phyloP scores from a whole-genome alignment of 2,888 invertebrate species.

The Holacanthella duospinosa region DNA sequence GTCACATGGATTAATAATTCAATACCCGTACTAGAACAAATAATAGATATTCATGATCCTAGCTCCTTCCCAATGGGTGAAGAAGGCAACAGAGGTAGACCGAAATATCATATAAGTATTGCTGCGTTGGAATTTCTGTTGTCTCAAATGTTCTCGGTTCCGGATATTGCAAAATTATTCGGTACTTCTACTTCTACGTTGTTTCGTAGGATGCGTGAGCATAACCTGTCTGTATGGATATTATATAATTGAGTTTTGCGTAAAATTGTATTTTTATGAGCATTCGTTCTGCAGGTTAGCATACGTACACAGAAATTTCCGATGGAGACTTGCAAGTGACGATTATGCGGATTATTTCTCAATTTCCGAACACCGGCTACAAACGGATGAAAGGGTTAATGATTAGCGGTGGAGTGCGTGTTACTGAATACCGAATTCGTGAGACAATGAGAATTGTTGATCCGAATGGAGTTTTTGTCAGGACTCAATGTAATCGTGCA shows the following conservation, averaged over 20 bases:
- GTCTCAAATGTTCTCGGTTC: background rate
- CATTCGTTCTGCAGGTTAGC: background rate
- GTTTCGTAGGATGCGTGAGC: background rate
- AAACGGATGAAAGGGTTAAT: slow-evolving; percentile 6
- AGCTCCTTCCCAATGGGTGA: background rate
- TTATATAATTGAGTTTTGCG: background rate
- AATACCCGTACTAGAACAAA: background rate
- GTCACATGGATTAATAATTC: background rate
- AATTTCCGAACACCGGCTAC: slow-evolving; percentile 5
- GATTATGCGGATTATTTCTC: background rate
- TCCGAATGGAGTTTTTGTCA: background rate
- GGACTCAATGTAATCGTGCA: background rate
- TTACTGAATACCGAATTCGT: background rate
- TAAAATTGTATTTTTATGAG: background rate
- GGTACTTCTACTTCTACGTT: background rate
- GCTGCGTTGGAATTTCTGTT: background rate
- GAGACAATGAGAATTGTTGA: slow-evolving; percentile 1
- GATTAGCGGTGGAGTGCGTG: background rate
- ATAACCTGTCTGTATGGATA: background rate
- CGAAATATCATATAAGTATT: background rate
- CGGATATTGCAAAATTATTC: background rate
- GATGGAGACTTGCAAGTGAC: background rate
- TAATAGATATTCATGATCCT: background rate
- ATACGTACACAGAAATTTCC: background rate
- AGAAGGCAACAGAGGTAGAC: background rate